Conservation (phyloP, 2,113 vertebrate genomes). For the Donacobius atricapilla region DNA sequence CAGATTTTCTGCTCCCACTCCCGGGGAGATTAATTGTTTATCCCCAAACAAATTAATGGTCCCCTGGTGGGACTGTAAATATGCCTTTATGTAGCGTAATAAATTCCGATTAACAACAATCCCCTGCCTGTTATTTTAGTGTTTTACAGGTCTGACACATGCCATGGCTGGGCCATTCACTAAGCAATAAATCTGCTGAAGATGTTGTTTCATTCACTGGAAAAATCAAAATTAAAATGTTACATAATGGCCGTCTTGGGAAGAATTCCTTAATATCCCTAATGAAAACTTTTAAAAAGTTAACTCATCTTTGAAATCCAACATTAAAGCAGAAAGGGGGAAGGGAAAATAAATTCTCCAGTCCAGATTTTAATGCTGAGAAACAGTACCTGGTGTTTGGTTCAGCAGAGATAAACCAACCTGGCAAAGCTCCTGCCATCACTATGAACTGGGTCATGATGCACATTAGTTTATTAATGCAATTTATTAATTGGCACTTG, state of each 20-base stretch:
- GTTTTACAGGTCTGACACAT: constrained; percentile 26
- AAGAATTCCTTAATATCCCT: background rate
- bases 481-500: background rate
- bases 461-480: background rate
- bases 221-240: background rate
- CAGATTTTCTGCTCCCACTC: constrained; percentile 55
- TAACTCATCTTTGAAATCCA: background rate
- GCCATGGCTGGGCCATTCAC: background rate
- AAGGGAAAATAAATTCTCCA: background rate
- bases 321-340: background rate
- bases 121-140: constrained; percentile 21
- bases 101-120: constrained; percentile 53
- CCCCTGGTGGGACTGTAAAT: constrained; percentile 63
- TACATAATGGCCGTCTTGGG: background rate
- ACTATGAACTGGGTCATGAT: background rate
- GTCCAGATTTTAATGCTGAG: background rate
- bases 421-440: background rate
- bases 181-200: constrained; percentile 17
- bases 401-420: background rate
- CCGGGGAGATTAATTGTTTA: constrained; percentile 62
- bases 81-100: constrained; percentile 34
- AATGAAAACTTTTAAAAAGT: background rate
- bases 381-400: background rate
- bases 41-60: constrained; percentile 61
- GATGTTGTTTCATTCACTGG: background rate